Conservation (phyloP, 2,113 vertebrate species). For the Elaphurus davidianus region DNA sequence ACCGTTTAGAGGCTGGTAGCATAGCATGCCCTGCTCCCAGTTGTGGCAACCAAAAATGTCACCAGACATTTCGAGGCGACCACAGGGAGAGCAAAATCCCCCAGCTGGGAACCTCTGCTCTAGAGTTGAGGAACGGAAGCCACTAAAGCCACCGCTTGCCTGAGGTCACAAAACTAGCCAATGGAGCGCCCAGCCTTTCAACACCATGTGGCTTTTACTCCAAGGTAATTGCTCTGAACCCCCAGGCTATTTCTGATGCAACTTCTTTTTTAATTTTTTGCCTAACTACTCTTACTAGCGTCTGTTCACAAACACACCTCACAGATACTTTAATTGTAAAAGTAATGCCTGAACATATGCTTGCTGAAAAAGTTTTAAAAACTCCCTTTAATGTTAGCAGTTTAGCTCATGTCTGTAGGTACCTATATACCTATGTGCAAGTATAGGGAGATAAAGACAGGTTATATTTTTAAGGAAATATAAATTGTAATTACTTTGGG, state of each 20-base stretch:
- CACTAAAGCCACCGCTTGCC: neutral
- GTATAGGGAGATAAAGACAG: neutral
- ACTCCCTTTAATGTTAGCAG: neutral
- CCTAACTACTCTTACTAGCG: neutral
- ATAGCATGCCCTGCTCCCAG: neutral
- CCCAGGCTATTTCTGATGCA: neutral
- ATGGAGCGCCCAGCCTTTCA: neutral
- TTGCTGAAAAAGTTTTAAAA: neutral
- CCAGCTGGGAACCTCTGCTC: neutral
- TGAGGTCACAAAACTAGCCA: neutral
- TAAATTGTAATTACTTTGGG: neutral
- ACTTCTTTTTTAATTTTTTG: neutral
- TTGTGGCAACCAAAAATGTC: neutral
- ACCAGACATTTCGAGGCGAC: neutral
- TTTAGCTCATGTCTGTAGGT: neutral
- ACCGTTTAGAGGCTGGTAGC: neutral
- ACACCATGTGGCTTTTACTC: neutral
- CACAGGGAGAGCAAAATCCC: neutral
- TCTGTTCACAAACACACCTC: neutral
- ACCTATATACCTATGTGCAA: neutral
- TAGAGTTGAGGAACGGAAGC: neutral
- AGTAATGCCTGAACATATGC: neutral
- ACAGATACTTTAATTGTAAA: neutral
- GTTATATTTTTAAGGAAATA: neutral
- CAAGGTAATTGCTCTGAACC: neutral